Evolutionary conservation across 2,888 invertebrate species (phyloP).

Genomic region (Bedellia somnulentella): DNA sequence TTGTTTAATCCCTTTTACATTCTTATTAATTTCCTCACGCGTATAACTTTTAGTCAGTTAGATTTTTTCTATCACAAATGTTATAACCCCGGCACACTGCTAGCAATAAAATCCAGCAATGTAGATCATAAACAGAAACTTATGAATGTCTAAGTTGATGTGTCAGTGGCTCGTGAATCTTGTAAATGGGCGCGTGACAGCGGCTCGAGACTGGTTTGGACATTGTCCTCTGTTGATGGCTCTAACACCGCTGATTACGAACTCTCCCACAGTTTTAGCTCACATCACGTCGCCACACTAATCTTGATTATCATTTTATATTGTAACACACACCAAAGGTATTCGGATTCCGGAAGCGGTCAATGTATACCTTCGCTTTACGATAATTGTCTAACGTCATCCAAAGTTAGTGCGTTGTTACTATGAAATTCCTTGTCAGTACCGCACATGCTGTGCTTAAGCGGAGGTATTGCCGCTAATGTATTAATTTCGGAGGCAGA

Average conservation of each 20-base stretch:
- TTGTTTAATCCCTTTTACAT: too few relatives aligned
- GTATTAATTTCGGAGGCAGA: slow-evolving; percentile 50
- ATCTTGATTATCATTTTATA: slow-evolving; percentile 1
- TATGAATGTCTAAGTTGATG: background rate
- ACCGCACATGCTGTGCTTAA: slow-evolving; percentile 32
- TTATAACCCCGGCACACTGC: too few relatives aligned
- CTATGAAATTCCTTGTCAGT: slow-evolving; percentile 21
- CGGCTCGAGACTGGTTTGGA: slow-evolving; percentile 25
- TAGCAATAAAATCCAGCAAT: too few relatives aligned
- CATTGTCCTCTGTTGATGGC: slow-evolving; percentile 17
- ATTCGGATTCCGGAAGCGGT: slow-evolving; percentile 6
- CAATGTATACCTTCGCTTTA: too few relatives aligned
- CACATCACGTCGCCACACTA: slow-evolving; percentile 6
- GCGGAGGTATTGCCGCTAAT: slow-evolving; percentile 28
- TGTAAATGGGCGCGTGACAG: slow-evolving; percentile 10
- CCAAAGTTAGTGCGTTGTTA: too few relatives aligned
- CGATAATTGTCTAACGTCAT: too few relatives aligned
- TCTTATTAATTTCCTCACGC: too few relatives aligned
- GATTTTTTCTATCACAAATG: too few relatives aligned
- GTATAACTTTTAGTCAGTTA: too few relatives aligned
- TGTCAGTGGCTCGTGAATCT: slow-evolving; percentile 1
- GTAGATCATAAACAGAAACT: background rate
- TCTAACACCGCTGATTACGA: slow-evolving; percentile 13
- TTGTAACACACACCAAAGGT: background rate
- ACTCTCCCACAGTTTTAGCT: slow-evolving; percentile 21